These are phyloP conservation scores for Thaumatotibia leucotreta DNA, from an alignment of 1,140 invertebrate species.

Conservation along the genomic window DNA sequence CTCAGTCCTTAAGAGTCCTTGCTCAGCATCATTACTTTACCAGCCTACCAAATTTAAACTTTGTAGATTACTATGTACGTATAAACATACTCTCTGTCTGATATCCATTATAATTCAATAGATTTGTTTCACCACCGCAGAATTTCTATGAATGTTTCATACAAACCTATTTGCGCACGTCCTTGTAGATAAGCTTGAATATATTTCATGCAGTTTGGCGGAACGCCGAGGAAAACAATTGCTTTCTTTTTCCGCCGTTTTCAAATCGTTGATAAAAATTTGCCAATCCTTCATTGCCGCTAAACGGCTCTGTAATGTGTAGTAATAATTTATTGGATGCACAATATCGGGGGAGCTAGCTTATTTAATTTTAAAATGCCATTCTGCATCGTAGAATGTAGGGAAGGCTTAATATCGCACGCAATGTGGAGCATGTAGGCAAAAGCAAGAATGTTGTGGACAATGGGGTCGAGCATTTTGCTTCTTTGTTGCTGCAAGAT, in stretches of 20 bases:
- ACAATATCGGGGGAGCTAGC: background rate
- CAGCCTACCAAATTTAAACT: no score
- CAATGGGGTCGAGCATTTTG: background rate
- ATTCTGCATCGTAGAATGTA: background rate
- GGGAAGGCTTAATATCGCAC: background rate
- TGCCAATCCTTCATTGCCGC: background rate
- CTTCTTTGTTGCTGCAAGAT: background rate
- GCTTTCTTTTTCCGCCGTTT: slow-evolving; percentile 7
- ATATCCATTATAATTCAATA: background rate
- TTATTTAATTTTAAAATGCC: background rate
- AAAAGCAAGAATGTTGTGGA: background rate
- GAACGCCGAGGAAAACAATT: slow-evolving; percentile 19
- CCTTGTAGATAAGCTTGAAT: background rate
- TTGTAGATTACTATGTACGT: no score
- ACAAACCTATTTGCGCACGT: background rate
- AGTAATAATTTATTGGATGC: background rate
- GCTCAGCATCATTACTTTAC: no score
- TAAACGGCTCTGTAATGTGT: background rate
- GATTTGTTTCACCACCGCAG: background rate
- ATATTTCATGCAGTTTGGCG: slow-evolving; percentile 17
- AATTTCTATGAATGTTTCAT: background rate
- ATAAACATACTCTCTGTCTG: background rate
- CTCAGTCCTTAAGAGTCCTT: no score
- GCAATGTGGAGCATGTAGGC: background rate
- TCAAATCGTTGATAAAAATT: slow-evolving; percentile 24